Conservation (phyloP, 2,113 vertebrate genomes). For the Amphilophus citrinellus region DNA sequence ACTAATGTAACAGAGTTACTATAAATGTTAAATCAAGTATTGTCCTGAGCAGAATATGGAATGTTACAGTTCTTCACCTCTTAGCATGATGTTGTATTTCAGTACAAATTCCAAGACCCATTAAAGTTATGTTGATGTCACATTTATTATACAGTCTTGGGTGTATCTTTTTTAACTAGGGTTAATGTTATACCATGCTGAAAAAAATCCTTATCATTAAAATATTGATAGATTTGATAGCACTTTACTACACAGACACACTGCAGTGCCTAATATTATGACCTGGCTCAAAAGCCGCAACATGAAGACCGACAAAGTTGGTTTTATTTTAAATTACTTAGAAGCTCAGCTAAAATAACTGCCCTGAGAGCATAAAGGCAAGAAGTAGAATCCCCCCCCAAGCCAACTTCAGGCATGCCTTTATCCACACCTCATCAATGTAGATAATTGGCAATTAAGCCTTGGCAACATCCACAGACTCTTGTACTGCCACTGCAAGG, state of each 20-base stretch:
- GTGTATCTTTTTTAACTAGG: background rate
- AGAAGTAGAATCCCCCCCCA: background rate
- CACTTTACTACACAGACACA: background rate
- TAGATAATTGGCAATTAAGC: background rate
- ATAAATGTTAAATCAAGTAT: background rate
- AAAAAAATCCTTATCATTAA: slow-evolving; percentile 19
- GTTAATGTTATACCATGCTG: slow-evolving; percentile 2
- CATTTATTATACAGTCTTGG: background rate
- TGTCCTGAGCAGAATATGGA: background rate
- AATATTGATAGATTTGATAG: slow-evolving; percentile 33
- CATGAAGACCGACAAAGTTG: background rate
- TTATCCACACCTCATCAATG: background rate
- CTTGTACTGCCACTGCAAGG: background rate
- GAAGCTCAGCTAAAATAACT: background rate
- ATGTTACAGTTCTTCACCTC: background rate
- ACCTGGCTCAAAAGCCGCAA: background rate
- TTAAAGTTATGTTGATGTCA: background rate
- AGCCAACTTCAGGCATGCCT: background rate
- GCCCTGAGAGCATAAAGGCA: background rate
- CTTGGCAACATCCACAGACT: too few relatives aligned
- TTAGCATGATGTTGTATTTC: background rate
- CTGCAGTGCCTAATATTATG: background rate
- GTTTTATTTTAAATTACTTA: background rate
- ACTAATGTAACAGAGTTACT: background rate
- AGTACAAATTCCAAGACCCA: background rate